Evolutionary conservation across 2,797 vertebrate species (phyloP).

Genomic region (Parauchenoglanis punctatus): DNA sequence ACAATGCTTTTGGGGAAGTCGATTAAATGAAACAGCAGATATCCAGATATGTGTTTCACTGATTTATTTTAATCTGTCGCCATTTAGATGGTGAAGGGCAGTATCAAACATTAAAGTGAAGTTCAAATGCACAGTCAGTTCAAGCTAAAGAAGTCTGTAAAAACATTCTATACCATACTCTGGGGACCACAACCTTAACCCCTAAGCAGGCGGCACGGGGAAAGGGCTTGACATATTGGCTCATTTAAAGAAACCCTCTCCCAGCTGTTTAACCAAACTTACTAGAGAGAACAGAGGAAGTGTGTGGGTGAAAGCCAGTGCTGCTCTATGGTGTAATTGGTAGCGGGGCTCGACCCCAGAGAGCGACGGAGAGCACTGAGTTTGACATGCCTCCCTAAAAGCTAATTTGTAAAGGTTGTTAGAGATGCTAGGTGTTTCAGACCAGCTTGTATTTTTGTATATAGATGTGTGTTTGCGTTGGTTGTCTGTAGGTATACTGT

Average conservation of each 20-base stretch:
- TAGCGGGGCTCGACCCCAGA: constrained; percentile 56
- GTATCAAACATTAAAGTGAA: neutral
- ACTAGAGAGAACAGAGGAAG: constrained; percentile 20
- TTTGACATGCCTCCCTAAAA: constrained; percentile 51
- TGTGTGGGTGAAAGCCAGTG: constrained; percentile 25
- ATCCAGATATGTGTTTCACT: neutral
- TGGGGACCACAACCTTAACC: constrained; percentile 37
- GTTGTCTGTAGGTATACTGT: neutral
- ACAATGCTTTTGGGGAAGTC: neutral
- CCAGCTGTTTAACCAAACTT: constrained; percentile 45
- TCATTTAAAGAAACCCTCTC: constrained; percentile 34
- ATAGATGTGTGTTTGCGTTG: neutral
- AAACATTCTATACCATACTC: neutral
- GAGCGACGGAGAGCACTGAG: constrained; percentile 35
- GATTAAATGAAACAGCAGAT: neutral
- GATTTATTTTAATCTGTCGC: neutral
- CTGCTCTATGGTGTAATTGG: constrained; percentile 56
- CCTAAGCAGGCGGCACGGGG: constrained; percentile 47
- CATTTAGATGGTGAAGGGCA: neutral
- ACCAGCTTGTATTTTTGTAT: constrained; percentile 7
- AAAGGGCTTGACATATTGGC: constrained; percentile 27
- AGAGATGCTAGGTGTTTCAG: constrained; percentile 10
- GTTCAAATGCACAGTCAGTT: neutral
- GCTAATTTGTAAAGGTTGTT: constrained; percentile 48
- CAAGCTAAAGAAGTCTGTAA: neutral